Percentiles rank a stretch among this genome's conserved stretches.
These are phyloP conservation scores for Meiosimyza decipiens DNA, from an alignment of 2,888 invertebrate species.

Conservation along the genomic window DNA sequence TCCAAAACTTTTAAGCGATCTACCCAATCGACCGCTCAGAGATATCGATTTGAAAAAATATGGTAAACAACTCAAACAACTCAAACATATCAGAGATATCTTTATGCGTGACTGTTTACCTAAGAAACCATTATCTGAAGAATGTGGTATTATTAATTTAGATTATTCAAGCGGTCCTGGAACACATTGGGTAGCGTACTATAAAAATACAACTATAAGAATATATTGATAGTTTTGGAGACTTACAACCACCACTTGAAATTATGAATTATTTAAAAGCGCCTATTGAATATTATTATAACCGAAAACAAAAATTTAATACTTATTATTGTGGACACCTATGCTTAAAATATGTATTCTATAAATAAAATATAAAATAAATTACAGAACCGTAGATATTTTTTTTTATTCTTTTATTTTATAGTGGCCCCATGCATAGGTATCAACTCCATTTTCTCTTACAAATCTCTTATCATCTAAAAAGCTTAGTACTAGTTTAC, in stretches of 20 bases:
- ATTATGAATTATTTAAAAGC: neutral
- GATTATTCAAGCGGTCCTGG: neutral
- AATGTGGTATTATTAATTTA: neutral
- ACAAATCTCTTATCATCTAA: conserved; percentile 30
- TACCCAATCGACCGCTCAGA: too few relatives aligned
- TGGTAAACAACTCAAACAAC: too few relatives aligned
- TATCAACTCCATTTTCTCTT: conserved; percentile 9
- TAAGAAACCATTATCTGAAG: too few relatives aligned
- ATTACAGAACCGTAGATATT: neutral
- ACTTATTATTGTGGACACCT: neutral
- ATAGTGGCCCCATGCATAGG: neutral
- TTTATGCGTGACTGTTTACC: too few relatives aligned
- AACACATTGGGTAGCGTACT: neutral
- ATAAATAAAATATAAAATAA: neutral
- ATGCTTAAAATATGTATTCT: neutral
- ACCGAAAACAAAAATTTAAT: neutral
- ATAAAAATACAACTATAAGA: neutral
- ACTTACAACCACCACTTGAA: neutral
- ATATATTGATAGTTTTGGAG: neutral
- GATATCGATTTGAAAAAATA: too few relatives aligned
- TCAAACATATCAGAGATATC: too few relatives aligned
- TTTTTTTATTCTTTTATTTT: neutral
- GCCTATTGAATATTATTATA: neutral
- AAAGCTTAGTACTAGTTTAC: conserved; percentile 26
- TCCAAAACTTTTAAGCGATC: too few relatives aligned